Evolutionary conservation across 2,113 vertebrate species (phyloP), one percentile per base, ranked within the genome.

Genomic region (Heterotis niloticus): DNA sequence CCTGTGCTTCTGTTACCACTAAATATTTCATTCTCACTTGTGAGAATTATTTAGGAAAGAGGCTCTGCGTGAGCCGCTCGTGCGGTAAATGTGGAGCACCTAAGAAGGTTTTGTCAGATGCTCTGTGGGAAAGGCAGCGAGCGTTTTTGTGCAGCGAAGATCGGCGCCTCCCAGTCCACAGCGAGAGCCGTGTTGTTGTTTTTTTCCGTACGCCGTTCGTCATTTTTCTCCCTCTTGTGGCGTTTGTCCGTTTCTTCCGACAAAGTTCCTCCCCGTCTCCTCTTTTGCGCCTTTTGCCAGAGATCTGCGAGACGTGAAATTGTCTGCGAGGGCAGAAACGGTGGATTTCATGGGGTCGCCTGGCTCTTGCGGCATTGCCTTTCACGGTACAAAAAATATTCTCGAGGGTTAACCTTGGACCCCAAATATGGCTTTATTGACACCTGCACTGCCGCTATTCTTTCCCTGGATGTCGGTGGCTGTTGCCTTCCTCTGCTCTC

Each of bases 11-110:
- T 79, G 54, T 80, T 78, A 82, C 81, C 81, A 69, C 83, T 81
- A 78, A 76, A 77, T 59, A 84, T 84, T 79, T 44, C 76, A 77
- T 81, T 69, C 70, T 68, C 78, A 76, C 71, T 77, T 75, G 71
- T 77, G 78, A 83, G 75, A 78, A 77, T 81, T 77, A 44, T 75
- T 2, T 44, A n/a, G n/a, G 34, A 44, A 44, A 26, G 20, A 74
- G 34, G 34, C 34, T 44, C 56, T n/a, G 66, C 76, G 73, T 82
- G 81, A 83, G 79, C 83, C 84, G 78, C 77, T 81, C 78, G 67
- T 75, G 82, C 80, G 79, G 65, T 85, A 81, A 67, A 84, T 81
- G 81, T 79, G 80, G 82, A 83, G 82, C 82, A 23, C 79, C 80
- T 81, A 64, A 70, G 23, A 60, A 57, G 62, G 75, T 76, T 72